Conservation (phyloP, 2,888 invertebrate species). For the Seladonia tumulorum region DNA sequence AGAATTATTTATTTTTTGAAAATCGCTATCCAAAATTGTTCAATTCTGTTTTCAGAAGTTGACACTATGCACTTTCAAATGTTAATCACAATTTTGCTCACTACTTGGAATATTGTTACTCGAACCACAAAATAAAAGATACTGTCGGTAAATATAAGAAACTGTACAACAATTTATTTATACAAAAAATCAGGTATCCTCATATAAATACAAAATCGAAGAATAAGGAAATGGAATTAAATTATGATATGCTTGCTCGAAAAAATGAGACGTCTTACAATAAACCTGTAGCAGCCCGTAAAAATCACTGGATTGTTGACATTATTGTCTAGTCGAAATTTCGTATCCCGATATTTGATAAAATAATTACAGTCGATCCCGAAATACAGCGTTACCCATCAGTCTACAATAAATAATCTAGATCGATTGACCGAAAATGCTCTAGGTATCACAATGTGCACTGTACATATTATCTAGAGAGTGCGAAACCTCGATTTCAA, state of each 20-base stretch:
- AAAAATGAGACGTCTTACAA: conserved; percentile 14
- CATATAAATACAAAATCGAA: conserved; percentile 54
- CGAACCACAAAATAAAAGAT: not conserved
- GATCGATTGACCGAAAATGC: conserved; percentile 74
- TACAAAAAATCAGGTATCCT: conserved; percentile 63
- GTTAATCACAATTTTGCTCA: not conserved
- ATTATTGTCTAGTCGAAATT: conserved; percentile 42
- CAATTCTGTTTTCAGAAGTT: not conserved
- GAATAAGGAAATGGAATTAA: conserved; percentile 45
- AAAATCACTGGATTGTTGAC: conserved; percentile 11
- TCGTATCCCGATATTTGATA: not conserved
- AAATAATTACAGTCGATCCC: conserved; percentile 12
- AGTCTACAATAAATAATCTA: conserved; percentile 10
- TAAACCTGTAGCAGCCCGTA: not conserved
- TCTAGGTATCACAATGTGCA: conserved; percentile 71
- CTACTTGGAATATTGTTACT: not conserved
- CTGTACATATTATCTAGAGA: conserved; percentile 29
- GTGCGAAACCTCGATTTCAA: conserved; percentile 44
- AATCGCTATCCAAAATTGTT: not conserved
- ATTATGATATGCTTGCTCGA: conserved; percentile 29
- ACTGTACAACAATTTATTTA: conserved; percentile 61
- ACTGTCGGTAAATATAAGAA: conserved; percentile 43
- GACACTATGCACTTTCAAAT: not conserved
- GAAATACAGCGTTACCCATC: not conserved
- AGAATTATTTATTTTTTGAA: not conserved